Base-by-base conservation (phyloP, 1,140 invertebrate species). In the Meloidogyne chitwoodi region DNA sequence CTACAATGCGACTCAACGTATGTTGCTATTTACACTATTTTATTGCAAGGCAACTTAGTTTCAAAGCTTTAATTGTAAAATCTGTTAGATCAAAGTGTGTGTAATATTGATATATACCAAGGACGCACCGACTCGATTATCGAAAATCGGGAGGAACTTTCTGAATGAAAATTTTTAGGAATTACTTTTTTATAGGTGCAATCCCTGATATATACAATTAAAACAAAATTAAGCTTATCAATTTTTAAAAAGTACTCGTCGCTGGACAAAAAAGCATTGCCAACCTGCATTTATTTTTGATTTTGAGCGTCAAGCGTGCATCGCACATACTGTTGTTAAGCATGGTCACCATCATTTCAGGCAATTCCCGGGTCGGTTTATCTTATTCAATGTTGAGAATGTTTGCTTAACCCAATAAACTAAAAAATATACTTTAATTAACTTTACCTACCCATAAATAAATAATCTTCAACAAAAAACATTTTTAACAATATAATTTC, bases 301-400 rank as follows among this genome's bases (percentile, higher is more conserved):
- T 75, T 86, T 86, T 71, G 85, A 87, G 44, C 82, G 83, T 31
- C 84, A 86, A 75, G 76, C 84, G 10, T 86, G 84, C 69, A 82
- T 87, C 68, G 79, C 72, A 22, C 77, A 82, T 68, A 73, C 70
- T 64, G 41, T 64, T 2, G 48, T 41, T 77, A 34, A 81, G 68
- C 68, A 76, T 31, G 44, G 64, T n/a, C 22, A 41, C 29, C 44
- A 62, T 22, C 70, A 73, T 27, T 75, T 79, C 24, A 72, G 75
- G 11, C 76, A 78, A 63, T 78, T 64, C 48, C 61, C 78, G 10
- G 68, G 62, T 67, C 14, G 62, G 48, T 48, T 19, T 61, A 66
- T n/a, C n/a, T 66, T 38, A 38, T 4, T 38, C 10, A n/a, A n/a
- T n/a, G n/a, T n/a, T n/a, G n/a, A n/a, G n/a, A n/a, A n/a, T n/a